These are phyloP conservation scores for Cinclus mexicanus DNA, from an alignment of 2,113 vertebrate species.

Conservation along the genomic window DNA sequence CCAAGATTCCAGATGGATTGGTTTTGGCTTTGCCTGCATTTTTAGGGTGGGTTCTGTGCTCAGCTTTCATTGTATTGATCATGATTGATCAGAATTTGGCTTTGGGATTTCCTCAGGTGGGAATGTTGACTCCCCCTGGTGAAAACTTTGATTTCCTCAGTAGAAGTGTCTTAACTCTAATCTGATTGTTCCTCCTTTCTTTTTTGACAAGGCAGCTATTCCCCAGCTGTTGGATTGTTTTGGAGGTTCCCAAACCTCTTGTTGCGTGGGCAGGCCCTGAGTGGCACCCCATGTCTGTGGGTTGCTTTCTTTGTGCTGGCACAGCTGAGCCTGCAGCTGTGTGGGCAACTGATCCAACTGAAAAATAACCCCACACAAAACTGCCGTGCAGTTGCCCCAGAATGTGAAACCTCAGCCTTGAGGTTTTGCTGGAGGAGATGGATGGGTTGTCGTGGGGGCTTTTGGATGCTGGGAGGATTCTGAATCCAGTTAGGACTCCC, in stretches of 20 bases:
- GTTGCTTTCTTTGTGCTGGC: constrained; percentile 14
- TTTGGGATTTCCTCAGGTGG: neutral
- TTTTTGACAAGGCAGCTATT: neutral
- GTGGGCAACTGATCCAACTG: neutral
- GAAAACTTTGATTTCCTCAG: neutral
- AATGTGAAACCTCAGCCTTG: neutral
- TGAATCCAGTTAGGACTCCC: neutral
- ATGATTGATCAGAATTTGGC: neutral
- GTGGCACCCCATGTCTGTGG: neutral
- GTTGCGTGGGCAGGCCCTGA: neutral
- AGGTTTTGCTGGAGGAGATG: neutral
- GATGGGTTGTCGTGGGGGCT: neutral
- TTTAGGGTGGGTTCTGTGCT: neutral
- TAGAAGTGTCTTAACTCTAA: neutral
- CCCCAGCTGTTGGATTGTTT: neutral
- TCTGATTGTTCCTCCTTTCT: neutral
- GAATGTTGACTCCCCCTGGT: fast-evolving
- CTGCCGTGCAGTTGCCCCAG: neutral
- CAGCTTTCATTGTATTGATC: neutral
- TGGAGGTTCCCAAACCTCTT: neutral
- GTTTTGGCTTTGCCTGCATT: neutral
- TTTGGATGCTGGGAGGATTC: neutral
- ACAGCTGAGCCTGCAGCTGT: constrained; percentile 20
- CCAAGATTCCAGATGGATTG: neutral
- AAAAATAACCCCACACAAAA: neutral